Conservation (phyloP, 1,140 invertebrate species). For the Eumaeus atala region DNA sequence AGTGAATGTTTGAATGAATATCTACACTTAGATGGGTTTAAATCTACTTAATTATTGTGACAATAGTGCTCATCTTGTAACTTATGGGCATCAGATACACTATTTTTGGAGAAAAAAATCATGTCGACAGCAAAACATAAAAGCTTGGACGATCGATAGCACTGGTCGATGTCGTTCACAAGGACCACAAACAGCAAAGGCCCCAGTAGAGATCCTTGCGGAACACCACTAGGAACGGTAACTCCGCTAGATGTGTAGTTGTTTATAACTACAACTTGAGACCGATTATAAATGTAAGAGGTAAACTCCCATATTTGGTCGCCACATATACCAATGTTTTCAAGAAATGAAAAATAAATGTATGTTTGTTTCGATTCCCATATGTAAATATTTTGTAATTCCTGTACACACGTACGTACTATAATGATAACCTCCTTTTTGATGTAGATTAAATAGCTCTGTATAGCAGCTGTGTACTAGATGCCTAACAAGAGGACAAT, state of each 20-base stretch:
- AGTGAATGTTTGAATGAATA: constrained; percentile 10
- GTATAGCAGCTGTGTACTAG: no score
- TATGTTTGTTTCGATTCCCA: no score
- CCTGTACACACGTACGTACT: no score
- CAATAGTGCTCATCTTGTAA: not conserved
- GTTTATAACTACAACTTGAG: constrained; percentile 8
- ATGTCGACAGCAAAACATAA: constrained; percentile 23
- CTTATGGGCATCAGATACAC: not conserved
- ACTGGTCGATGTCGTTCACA: constrained; percentile 16
- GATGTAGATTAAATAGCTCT: no score
- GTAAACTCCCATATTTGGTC: no score
- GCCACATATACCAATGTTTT: no score
- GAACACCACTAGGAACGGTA: constrained; percentile 12
- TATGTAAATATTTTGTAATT: no score
- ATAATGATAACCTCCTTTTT: no score
- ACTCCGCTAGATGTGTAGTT: constrained; percentile 9
- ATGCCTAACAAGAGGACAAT: no score
- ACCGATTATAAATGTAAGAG: no score
- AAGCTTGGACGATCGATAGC: constrained; percentile 6
- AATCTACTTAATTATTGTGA: constrained; percentile 8
- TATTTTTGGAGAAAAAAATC: constrained; percentile 10
- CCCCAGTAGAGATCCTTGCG: constrained; percentile 15
- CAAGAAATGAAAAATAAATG: no score
- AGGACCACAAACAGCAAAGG: constrained; percentile 16
- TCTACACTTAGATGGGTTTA: constrained; percentile 14